Percentiles rank a stretch among this genome's conserved stretches.
These are phyloP conservation scores for Yponomeuta malinellus DNA, from an alignment of 2,888 invertebrate genomes.

Conservation along the genomic window DNA sequence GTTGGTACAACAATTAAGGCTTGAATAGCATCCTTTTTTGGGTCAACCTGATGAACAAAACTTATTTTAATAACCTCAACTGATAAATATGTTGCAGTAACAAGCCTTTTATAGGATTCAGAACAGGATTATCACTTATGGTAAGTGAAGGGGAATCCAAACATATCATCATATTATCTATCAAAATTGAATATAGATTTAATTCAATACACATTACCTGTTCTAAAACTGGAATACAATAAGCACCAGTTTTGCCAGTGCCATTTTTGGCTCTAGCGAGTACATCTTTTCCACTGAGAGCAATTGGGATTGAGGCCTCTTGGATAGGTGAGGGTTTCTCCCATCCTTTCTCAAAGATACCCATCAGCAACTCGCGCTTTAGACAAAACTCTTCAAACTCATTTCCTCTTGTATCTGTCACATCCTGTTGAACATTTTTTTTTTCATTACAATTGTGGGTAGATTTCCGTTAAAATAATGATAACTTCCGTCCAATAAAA, in stretches of 20 bases:
- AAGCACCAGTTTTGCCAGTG: conserved; percentile 99
- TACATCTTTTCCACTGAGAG: conserved; percentile 97
- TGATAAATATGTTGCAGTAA: not conserved
- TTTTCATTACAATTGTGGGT: not conserved
- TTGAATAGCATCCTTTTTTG: conserved; percentile 94
- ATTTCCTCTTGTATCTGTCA: conserved; percentile 98
- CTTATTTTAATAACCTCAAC: conserved; percentile 12
- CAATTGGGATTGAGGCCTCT: conserved; percentile 99
- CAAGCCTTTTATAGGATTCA: conserved; percentile 27
- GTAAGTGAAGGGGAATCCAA: conserved; percentile 74
- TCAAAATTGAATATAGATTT: not conserved
- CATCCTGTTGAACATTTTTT: conserved; percentile 82
- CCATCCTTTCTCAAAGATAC: conserved; percentile 99
- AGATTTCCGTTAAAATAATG: too few relatives aligned
- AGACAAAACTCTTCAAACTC: conserved; percentile 99
- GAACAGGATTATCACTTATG: conserved; percentile 59
- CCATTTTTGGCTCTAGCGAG: conserved; percentile 99
- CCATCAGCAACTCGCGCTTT: conserved; percentile 98
- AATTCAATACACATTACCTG: conserved; percentile 63
- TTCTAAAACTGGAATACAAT: conserved; percentile 98
- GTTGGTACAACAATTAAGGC: conserved; percentile 99
- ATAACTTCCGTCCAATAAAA: not conserved
- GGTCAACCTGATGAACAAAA: conserved; percentile 77
- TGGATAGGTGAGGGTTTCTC: conserved; percentile 99
- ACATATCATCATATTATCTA: conserved; percentile 58